Evolutionary conservation across 1,140 invertebrate genomes (phyloP), one percentile per base, ranked within the genome.

Genomic region (Papilio glaucus): DNA sequence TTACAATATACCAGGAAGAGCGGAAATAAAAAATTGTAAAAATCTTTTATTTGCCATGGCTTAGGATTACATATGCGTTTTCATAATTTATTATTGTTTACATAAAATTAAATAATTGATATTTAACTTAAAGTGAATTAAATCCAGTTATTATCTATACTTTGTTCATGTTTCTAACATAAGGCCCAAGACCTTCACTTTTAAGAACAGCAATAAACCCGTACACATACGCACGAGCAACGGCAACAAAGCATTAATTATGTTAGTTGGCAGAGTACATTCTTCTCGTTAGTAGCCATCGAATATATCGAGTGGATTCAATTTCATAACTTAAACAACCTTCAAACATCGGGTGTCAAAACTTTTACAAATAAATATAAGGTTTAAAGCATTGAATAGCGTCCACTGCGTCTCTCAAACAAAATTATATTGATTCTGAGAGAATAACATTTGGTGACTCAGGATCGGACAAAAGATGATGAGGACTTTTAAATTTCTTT

Each of bases 281-380:
- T 57, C 49, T 39, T 63, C 33, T 21, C 62, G 29, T 21, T 39
- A 63, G 38, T 63, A 63, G 62, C 33, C 62, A 63, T 37, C 62
- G 33, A 80, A 85, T 82, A 85, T 80, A 80, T 86, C 73, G 78
- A 73, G 80, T 81, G 81, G 81, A 87, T 85, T 83, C 79, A 74
- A 84, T 88, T 88, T 83, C 87, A 90, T 83, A 89, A 89, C 76
- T 60, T 26, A n/a, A 37, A n/a, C 73, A 82, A 85, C 85, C 84
- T 89, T 85, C 78, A 85, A 77, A 78, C 85, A 82, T 84, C 82
- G 84, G 78, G 84, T 84, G 85, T 82, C 79, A 83, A 87, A 83
- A 87, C 85, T 87, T 87, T 90, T 90, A 90, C 88, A 63, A 41
- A 38, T 38, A 41, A 39, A 63, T 39, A 38, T 63, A 39, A 41